A percentile compares a stretch with the other conserved stretches of the same genome.
Evolutionary conservation across 92 coral and sea anemone species (phyloP).

Genomic region (Blastomussa wellsi): DNA sequence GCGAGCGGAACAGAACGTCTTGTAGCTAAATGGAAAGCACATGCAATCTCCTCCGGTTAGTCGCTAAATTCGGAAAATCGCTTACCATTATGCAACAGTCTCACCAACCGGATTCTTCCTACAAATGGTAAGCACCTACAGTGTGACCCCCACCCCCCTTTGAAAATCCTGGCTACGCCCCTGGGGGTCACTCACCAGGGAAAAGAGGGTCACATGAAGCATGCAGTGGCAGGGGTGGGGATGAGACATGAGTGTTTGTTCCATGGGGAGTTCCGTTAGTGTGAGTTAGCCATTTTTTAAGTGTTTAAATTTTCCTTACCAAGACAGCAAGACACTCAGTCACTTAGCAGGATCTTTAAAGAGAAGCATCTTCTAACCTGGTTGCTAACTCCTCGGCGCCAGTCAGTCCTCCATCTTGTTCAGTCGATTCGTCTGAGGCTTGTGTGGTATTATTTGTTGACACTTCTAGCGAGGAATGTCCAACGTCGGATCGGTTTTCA

Average conservation of each 20-base stretch:
- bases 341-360: neutral
- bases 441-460: neutral
- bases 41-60: no score
- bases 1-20: no score
- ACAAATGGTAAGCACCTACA: no score
- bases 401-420: neutral
- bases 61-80: no score
- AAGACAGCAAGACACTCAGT: neutral
- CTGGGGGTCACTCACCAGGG: neutral
- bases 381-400: slow-evolving; percentile 8
- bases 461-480: neutral
- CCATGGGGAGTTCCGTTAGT: neutral
- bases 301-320: slow-evolving; percentile 3
- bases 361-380: slow-evolving; percentile 21
- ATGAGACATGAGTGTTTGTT: neutral
- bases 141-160: no score
- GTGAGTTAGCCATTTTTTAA: neutral
- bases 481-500: slow-evolving; percentile 13
- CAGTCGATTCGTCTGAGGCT: neutral
- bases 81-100: no score
- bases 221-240: neutral
- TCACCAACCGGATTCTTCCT: no score
- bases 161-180: no score
- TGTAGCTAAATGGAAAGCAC: no score
- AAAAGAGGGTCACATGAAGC: neutral